A percentile compares a stretch with the other conserved stretches of the same genome.
phyloP scores from a whole-genome alignment of 2,888 invertebrate genomes.

The Diadegma fenestrale region DNA sequence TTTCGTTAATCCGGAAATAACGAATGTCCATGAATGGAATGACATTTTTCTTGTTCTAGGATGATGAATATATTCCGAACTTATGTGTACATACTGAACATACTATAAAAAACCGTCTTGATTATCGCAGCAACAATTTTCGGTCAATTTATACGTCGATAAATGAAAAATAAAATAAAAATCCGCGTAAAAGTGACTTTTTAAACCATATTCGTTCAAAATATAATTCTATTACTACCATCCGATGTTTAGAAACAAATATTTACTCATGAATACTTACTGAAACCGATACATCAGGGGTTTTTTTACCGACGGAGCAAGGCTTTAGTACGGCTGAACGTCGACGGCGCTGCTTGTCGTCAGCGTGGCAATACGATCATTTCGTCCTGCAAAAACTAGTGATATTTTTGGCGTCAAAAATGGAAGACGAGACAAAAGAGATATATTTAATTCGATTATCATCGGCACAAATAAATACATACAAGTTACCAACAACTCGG shows the following conservation, averaged over 20 bases:
- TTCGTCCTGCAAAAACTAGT: constrained; percentile 9
- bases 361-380: background rate
- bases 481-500: constrained; percentile 20
- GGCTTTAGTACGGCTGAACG: constrained; percentile 2
- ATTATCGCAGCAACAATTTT: constrained; percentile 1
- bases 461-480: background rate
- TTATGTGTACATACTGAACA: background rate
- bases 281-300: constrained; percentile 13
- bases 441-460: constrained; percentile 19
- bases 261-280: constrained; percentile 27
- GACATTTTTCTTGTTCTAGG: background rate
- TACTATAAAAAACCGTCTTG: background rate
- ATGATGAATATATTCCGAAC: background rate
- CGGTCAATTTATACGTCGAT: background rate
- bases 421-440: constrained; percentile 22
- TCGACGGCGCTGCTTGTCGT: no score
- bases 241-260: constrained; percentile 31
- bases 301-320: constrained; percentile 14
- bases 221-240: background rate
- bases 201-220: constrained; percentile 5
- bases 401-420: background rate
- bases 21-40: background rate
- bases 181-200: background rate
- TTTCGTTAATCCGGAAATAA: background rate
- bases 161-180: background rate